phyloP scores from a whole-genome alignment of 2,113 vertebrate species.

The Prionailurus bengalensis region DNA sequence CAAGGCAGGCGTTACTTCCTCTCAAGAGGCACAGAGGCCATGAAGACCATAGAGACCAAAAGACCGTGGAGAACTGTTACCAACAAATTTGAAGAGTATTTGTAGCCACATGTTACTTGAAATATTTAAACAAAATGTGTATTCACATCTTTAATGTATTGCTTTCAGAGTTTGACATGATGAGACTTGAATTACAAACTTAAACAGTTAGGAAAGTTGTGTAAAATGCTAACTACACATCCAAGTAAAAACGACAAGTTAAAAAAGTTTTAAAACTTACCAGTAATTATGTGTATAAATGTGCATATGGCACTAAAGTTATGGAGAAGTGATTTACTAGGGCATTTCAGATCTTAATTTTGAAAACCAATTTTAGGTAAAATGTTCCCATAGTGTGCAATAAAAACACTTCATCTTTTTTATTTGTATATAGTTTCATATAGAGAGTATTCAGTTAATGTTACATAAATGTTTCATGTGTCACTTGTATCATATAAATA shows the following conservation, averaged over 20 bases:
- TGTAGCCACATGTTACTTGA: neutral
- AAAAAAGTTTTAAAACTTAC: neutral
- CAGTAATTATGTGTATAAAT: neutral
- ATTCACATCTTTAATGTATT: neutral
- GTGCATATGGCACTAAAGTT: neutral
- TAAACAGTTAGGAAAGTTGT: neutral
- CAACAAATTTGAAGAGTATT: neutral
- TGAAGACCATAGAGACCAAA: neutral
- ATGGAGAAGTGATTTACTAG: slow-evolving; percentile 7
- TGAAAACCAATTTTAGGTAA: slow-evolving; percentile 14
- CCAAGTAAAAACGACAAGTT: neutral
- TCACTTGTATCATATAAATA: slow-evolving; percentile 23
- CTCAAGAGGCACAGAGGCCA: neutral
- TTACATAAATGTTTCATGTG: slow-evolving; percentile 18
- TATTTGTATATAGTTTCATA: neutral
- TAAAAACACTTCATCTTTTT: slow-evolving; percentile 10
- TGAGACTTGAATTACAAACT: neutral
- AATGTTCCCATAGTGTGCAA: neutral
- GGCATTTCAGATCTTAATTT: slow-evolving; percentile 33
- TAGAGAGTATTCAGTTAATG: neutral
- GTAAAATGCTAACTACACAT: neutral
- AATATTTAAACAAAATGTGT: neutral
- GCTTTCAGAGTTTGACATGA: neutral
- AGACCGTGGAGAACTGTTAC: neutral
- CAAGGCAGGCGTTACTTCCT: neutral